A percentile compares a stretch with the other conserved stretches of the same genome.
Conservation (phyloP, 2,113 vertebrate species). For the Python bivittatus region DNA sequence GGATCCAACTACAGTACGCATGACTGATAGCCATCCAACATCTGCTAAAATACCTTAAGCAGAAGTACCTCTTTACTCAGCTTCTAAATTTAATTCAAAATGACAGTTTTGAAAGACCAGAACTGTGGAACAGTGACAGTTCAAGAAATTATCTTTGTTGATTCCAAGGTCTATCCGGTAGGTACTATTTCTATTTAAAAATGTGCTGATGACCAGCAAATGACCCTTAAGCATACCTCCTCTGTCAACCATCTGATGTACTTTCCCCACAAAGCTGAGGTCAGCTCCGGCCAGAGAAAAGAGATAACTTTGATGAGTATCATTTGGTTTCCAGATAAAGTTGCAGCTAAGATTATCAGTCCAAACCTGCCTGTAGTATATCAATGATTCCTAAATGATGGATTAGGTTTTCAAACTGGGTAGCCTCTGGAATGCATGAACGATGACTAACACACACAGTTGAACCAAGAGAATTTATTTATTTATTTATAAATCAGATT, state of each 20-base stretch:
- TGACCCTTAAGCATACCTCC: background rate
- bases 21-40: background rate
- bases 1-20: background rate
- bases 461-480: background rate
- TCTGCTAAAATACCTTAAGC: background rate
- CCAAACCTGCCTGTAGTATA: background rate
- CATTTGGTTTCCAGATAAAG: constrained; percentile 2
- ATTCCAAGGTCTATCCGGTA: background rate
- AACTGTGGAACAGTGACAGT: background rate
- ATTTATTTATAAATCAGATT: too few relatives aligned
- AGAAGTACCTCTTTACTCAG: background rate
- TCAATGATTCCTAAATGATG: constrained; percentile 16
- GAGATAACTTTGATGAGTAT: constrained; percentile 8
- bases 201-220: background rate
- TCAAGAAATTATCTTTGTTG: background rate
- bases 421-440: background rate
- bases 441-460: background rate
- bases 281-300: constrained; percentile 15
- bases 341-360: background rate
- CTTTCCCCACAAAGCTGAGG: background rate
- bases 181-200: background rate
- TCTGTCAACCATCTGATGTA: background rate
- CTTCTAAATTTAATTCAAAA: background rate
- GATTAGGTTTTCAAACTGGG: background rate
- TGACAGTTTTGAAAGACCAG: background rate